Base-by-base conservation (phyloP, 2,888 invertebrate genomes). In the Leistus spinibarbis region DNA sequence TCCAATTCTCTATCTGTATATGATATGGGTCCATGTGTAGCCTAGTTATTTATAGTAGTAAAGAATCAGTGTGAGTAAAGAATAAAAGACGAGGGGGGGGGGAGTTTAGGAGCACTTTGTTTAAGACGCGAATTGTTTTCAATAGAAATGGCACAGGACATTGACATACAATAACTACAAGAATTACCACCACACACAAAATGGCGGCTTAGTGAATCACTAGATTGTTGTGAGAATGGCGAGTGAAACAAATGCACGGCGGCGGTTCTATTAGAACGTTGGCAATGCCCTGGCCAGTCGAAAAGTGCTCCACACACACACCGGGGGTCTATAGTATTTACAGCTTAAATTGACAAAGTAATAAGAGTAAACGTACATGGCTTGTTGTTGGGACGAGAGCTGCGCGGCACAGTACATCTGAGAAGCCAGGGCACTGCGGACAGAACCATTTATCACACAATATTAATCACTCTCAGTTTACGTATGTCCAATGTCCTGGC, bases 381-480 rank as follows among this genome's bases (percentile, higher is more conserved):
- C 92, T 91, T 95, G 95, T 90, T 95, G 95, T 90, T 95, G 95
- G 88, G 94, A 92, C 87, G 94, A 94, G 88, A 94, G 92, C 91
- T 95, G 95, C 89, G 93, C 91, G 90, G 91, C 92, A 88, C 94
- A 95, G 91, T 94, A 94, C 95, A 95, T 95, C 94, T 95, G 95
- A 90, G 95, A 93, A 92, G 95, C 95, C 91, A 95, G 95, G 93
- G 95, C 95, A 94, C 95, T 95, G 94, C 92, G 92, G 90, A 92
- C 90, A 90, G 87, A 88, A 89, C 82, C 83, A 84, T 40, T 7
- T 40, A 40, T 40, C 82, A 81, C 77, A 71, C 76, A 60, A 67
- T 72, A 63, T 72, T 67, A 64, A 66, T 72, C 64, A 76, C 71
- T 71, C 64, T 67, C 63, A 60, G 54, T 73, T 75, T 76, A 69